A percentile compares a stretch with the other conserved stretches of the same genome.
These are phyloP conservation scores for Macrotis lagotis DNA, from an alignment of 2,113 vertebrate species.

Conservation along the genomic window DNA sequence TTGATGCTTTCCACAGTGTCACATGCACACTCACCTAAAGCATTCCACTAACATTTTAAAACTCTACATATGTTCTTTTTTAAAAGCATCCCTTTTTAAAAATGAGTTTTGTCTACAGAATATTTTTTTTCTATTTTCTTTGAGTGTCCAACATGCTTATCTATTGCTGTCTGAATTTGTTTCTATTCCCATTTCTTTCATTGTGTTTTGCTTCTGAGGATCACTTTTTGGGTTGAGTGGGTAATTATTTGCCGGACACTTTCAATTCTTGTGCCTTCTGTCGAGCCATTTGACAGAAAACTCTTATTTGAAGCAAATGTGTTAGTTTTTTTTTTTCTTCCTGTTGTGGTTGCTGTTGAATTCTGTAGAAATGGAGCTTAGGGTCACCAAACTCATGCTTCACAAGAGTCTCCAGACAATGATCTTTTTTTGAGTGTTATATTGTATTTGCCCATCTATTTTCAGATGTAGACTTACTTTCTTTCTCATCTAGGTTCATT, in stretches of 20 bases:
- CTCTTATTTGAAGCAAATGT: slow-evolving; percentile 11
- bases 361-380: slow-evolving; percentile 50
- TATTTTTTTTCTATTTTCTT: slow-evolving; percentile 11
- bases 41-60: slow-evolving; percentile 69
- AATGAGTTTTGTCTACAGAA: slow-evolving; percentile 11
- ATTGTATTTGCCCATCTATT: slow-evolving; percentile 43
- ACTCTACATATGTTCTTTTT: slow-evolving; percentile 42
- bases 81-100: slow-evolving; percentile 4
- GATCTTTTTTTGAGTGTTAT: slow-evolving; percentile 26
- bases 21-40: slow-evolving; percentile 72
- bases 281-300: slow-evolving; percentile 19
- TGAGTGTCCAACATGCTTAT: not conserved
- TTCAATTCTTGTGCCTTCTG: slow-evolving; percentile 33
- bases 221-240: slow-evolving; percentile 11
- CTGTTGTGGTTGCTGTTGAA: slow-evolving; percentile 17
- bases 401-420: slow-evolving; percentile 20
- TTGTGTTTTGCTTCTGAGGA: slow-evolving; percentile 50
- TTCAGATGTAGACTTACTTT: slow-evolving; percentile 16
- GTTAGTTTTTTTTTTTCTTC: slow-evolving; percentile 51
- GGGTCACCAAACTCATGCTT: not conserved
- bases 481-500: slow-evolving; percentile 8
- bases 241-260: slow-evolving; percentile 46
- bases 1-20: slow-evolving; percentile 75
- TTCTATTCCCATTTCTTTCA: slow-evolving; percentile 30
- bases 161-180: not conserved